phyloP scores from a whole-genome alignment of 2,113 vertebrate species.

The Pan troglodytes region NHGRI_mPanTro3-v2.1_pri NC_072403.2:137090501-137091000 shows the following conservation, averaged over 20 bases:
- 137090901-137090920: neutral
- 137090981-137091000: neutral
- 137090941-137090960: neutral
- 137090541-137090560: neutral
- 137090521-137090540: slow-evolving; percentile 9
- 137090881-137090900: neutral
- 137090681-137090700: neutral
- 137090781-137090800: neutral
- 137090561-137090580: neutral
- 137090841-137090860: neutral
- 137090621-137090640: neutral
- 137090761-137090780: neutral
- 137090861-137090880: neutral
- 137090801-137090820: neutral
- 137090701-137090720: neutral
- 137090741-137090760: neutral
- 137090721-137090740: neutral
- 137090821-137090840: neutral
- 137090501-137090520: slow-evolving; percentile 6
- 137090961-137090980: neutral
- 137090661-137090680: neutral
- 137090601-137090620: neutral
- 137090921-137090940: neutral
- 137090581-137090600: neutral
- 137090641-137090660: neutral